Base-by-base conservation (phyloP, 2,888 invertebrate species). In the Catocala sponsa region DNA sequence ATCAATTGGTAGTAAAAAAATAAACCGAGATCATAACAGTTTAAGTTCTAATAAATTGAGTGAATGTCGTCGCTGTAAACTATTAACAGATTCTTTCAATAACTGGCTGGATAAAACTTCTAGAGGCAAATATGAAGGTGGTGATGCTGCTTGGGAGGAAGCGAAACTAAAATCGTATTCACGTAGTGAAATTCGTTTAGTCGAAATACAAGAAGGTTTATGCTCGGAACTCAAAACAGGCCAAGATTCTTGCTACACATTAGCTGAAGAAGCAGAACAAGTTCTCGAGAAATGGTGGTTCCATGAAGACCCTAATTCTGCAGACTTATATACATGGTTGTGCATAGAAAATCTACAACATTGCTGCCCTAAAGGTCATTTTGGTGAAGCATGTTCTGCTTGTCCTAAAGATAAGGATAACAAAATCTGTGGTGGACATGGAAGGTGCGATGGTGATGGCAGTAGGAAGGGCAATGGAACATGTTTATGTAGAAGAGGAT, bases 131-230 rank as follows among this genome's bases (percentile, higher is more conserved):
- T 98, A 97, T 91, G 98, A 98, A 83, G 99, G 99, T 43, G 99
- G 99, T 7, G 98, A 99, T 90, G 96, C 98, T 0, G 98, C 97
- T 50, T 99, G 98, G 98, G 99, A 99, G 88, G 98, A 98, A 90
- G 95, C 97, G 65, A 98, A 98, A 82, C 91, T 98, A 65, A 96
- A 97, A 65, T 96, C 96, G 6, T 99, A 98, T 86, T 95, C 97
- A 52, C 96, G 95, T 15, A 98, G 99, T 91, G 99, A 99, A 95
- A 96, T 99, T 52, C 95, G 99, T 59, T 93, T 99, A 60, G 97
- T 98, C 5, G 99, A 99, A 92, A 97, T 99, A 57, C 97, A 98
- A 89, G 99, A 99, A 90, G 95, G 96, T 10, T 90, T 99, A 4
- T 99, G 99, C 92, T 92, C 94, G 10, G 95, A 96, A 43, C 92